Evolutionary conservation across 2,113 vertebrate genomes (phyloP), one percentile per base, ranked within the genome.

Genomic region (Nothocercus julius): DNA sequence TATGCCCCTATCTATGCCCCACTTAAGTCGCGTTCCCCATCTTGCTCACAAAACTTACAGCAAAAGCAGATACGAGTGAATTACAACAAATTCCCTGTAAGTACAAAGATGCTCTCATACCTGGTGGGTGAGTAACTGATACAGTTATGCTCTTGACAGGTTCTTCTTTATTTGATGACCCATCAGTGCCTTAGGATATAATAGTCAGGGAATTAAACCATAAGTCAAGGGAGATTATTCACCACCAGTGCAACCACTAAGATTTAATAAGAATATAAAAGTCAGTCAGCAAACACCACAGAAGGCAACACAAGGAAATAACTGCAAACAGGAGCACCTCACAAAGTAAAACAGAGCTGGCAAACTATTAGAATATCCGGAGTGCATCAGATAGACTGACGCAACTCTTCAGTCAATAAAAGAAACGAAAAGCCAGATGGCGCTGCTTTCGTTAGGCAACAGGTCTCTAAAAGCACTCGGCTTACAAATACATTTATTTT

Each of bases 341-440:
- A 49, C 49, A 34, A 87, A 84, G 53, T 11, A 40, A 87, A 82
- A 22, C 27, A 27, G 13, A 47, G 47, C 22, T 62, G 58, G 36
- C 45, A 53, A 87, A 45, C 21, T 24, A 49, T 24, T 49, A 24
- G 49, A 22, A 11, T 49, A 49, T 22, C 49, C 47, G 2, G 21
- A 49, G 49, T 11, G 49, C 49, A 49, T 22, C 49, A 49, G 49
- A 36, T 32, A 64, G 15, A 47, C 5, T 5, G 6, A n/a, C 40
- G 21, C 30, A 69, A 70, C n/a, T 75, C 45, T 34, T 45, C 45
- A 47, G 61, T 56, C 8, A 8, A 63, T 16, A 73, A 66, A 89
- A 61, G 25, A 42, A 74, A 68, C 34, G 66, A 44, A 82, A 62
- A 94, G 92, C 75, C 92, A 96, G 96, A 84, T 91, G 93, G 95